Evolutionary conservation across 1,140 invertebrate genomes (phyloP), one percentile per base, ranked within the genome.

Genomic region (Idris sp.): DNA sequence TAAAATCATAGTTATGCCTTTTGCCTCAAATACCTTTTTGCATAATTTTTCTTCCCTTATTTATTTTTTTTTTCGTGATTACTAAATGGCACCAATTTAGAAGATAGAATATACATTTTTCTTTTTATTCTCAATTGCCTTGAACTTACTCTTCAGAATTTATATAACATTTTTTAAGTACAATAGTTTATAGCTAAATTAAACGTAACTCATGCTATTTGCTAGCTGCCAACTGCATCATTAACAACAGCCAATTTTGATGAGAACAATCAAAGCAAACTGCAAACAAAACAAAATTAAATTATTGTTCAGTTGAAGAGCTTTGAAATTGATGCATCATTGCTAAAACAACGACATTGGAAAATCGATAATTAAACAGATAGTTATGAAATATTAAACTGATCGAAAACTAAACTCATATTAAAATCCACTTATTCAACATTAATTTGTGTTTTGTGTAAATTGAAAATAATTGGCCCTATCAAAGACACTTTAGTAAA

Each of bases 1-100:
- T 41, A 30, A 65, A 73, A 22, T 65, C 59, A 69, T 84, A 87
- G 80, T 74, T 73, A 79, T 82, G 84, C 86, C 86, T 87, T 87
- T 87, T 87, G 86, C 85, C 86, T 86, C 85, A 44, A 79, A 59
- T 61, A 79, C 65, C 48, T 53, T 67, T 46, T 54, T 68, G 58
- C 62, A 68, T 72, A 58, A 65, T 59, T 56, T 69, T 69, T 62
- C 61, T 51, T 72, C 22, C 38, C 49, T 46, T 26, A 26, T 43
- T 69, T 38, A 61, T 49, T 58, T 61, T 56, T 46, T 15, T 49
- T 33, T 64, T 22, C 14, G 30, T 51, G n/a, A 58, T 69, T 56
- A 61, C 25, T n/a, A n/a, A n/a, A n/a, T 72, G 36, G 67, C 54
- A 74, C 53, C 25, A 44, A 7, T 76, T 71, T 77, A 80, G 74